Conservation (phyloP, 2,797 vertebrate species). For the Ataeniobius toweri region DNA sequence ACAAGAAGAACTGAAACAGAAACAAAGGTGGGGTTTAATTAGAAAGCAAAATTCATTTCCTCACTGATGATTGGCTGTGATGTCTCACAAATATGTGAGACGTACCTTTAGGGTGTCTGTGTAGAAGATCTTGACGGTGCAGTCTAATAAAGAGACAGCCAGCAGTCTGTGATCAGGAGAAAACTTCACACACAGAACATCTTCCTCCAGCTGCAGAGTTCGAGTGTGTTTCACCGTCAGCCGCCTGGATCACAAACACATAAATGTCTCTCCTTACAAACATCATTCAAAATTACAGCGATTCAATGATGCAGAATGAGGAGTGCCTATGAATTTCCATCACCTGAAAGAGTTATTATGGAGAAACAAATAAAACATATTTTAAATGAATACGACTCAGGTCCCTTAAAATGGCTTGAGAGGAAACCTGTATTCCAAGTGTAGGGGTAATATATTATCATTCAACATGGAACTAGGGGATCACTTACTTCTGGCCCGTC, state of each 20-base stretch:
- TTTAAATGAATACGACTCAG: not conserved
- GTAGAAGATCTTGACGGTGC: slow-evolving; percentile 96
- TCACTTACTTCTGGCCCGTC: slow-evolving; percentile 85
- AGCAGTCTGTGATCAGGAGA: slow-evolving; percentile 90
- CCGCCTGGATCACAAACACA: slow-evolving; percentile 61
- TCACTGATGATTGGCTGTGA: not conserved
- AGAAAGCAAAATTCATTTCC: not conserved
- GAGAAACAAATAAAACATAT: not conserved
- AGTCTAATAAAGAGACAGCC: slow-evolving; percentile 92
- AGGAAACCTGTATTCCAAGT: not conserved
- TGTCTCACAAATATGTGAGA: fast-evolving
- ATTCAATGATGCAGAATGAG: not conserved
- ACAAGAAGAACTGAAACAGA: slow-evolving; percentile 92
- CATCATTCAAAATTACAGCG: no score
- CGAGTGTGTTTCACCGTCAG: slow-evolving; percentile 90
- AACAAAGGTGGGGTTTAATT: not conserved
- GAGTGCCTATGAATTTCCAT: not conserved
- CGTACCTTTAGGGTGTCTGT: slow-evolving; percentile 91
- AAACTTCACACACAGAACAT: slow-evolving; percentile 90
- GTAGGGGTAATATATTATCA: not conserved
- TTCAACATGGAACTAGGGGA: not conserved
- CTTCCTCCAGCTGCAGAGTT: slow-evolving; percentile 91
- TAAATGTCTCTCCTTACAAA: no score
- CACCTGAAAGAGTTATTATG: not conserved
- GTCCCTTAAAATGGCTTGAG: not conserved